phyloP scores from a whole-genome alignment of 2,888 invertebrate genomes.

The Tricholauxania praeusta region DNA sequence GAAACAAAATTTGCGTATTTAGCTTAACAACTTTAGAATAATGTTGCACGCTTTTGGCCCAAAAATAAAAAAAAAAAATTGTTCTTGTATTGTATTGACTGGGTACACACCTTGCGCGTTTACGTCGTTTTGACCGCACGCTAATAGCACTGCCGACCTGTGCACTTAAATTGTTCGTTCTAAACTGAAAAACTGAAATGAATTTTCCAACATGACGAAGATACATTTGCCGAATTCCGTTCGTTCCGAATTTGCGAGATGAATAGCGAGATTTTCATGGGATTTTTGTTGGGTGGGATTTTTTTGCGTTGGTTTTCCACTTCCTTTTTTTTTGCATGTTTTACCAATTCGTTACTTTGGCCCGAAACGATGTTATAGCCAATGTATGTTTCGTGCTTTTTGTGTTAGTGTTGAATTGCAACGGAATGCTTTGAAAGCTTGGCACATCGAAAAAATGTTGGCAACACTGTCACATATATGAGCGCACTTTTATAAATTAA shows the following conservation, averaged over 20 bases:
- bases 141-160: constrained; percentile 52
- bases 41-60: no score
- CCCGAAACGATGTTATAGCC: constrained; percentile 9
- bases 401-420: no score
- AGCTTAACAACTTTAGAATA: no score
- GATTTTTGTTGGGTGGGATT: not conserved
- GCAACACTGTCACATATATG: not conserved
- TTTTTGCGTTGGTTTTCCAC: not conserved
- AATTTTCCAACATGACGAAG: constrained; percentile 36
- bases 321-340: not conserved
- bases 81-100: no score
- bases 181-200: constrained; percentile 58
- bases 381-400: not conserved
- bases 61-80: no score
- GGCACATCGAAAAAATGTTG: not conserved
- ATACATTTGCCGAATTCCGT: constrained; percentile 28
- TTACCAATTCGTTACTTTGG: constrained; percentile 11
- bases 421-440: no score
- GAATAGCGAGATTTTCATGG: constrained; percentile 21
- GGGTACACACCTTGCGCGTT: constrained; percentile 45
- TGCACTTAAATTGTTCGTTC: constrained; percentile 64
- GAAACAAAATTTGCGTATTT: no score
- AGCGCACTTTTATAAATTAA: no score
- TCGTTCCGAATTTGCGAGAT: constrained; percentile 31
- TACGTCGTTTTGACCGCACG: constrained; percentile 44